Evolutionary conservation across 2,113 vertebrate genomes (phyloP).

Genomic region (Reinhardtius hippoglossoides): DNA sequence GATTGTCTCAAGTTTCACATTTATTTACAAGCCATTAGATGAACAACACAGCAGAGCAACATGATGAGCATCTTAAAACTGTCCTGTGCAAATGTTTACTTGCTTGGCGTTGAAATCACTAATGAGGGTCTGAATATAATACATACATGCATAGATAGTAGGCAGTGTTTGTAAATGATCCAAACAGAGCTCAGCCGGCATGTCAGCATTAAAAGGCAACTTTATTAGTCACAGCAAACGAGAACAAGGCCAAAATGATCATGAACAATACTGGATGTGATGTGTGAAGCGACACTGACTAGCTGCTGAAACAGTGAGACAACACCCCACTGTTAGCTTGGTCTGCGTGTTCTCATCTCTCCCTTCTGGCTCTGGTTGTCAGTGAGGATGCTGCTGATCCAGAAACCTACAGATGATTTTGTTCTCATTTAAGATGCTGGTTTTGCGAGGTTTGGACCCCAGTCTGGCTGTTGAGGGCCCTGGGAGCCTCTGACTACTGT

Average conservation of each 20-base stretch:
- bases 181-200: not conserved
- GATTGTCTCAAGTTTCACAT: no score
- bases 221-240: not conserved
- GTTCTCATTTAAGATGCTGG: no score
- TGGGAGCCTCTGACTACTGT: not conserved
- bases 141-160: no score
- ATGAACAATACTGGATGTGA: not conserved
- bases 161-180: not conserved
- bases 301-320: not conserved
- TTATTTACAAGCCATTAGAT: no score
- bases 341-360: no score
- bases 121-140: no score
- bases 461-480: conserved; percentile 14
- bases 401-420: not conserved
- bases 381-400: not conserved
- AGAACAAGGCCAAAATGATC: not conserved
- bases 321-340: not conserved
- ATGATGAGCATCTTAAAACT: no score
- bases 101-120: no score
- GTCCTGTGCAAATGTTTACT: no score
- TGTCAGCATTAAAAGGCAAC: not conserved
- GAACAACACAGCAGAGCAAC: no score
- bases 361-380: not conserved
- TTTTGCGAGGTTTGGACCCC: not conserved
- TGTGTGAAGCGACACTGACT: not conserved